phyloP scores from a whole-genome alignment of 2,113 vertebrate species.

The Furnarius figulus region DNA sequence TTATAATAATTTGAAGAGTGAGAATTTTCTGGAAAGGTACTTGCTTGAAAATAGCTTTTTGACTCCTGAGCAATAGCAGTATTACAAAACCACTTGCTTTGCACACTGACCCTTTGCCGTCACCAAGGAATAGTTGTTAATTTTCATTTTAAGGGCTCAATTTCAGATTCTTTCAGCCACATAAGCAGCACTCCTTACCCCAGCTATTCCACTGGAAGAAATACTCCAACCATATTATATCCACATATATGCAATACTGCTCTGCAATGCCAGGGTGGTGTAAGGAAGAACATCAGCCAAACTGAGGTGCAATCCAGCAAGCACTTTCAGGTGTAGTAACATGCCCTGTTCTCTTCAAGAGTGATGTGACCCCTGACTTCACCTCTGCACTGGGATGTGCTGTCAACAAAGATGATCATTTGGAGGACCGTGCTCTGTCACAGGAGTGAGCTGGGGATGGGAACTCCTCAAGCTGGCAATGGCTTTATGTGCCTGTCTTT shows the following conservation, averaged over 20 bases:
- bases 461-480: neutral
- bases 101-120: neutral
- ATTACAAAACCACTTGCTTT: neutral
- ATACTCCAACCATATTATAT: neutral
- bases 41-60: conserved; percentile 31
- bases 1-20: conserved; percentile 35
- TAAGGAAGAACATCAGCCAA: neutral
- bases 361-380: neutral
- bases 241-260: neutral
- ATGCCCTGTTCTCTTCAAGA: neutral
- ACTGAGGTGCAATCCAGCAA: neutral
- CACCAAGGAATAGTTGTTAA: neutral
- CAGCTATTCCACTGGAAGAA: neutral
- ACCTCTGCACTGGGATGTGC: neutral
- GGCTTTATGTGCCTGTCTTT: neutral
- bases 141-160: conserved; percentile 2
- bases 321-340: neutral
- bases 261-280: neutral
- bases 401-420: neutral
- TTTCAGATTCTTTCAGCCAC: neutral
- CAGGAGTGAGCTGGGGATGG: neutral
- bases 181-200: neutral
- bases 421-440: neutral
- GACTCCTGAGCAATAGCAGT: neutral
- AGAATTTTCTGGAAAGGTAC: conserved; percentile 46